Conservation (phyloP, 2,888 invertebrate genomes). For the Micoletzkya japonica region DNA sequence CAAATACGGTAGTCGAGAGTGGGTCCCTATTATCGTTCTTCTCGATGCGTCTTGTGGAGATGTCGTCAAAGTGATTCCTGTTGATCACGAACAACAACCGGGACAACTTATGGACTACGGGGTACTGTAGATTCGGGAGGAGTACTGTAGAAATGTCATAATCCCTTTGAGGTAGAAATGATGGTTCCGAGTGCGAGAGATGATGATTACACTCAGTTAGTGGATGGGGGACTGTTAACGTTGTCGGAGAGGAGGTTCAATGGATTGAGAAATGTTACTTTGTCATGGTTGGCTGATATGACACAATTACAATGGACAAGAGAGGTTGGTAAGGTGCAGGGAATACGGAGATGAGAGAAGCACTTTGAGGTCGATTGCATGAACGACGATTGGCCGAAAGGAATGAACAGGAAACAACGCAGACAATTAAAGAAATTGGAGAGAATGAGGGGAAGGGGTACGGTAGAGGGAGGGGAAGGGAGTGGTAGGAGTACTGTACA, state of each 20-base stretch:
- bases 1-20: too few relatives aligned
- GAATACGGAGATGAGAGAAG: neutral
- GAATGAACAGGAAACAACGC: conserved; percentile 16
- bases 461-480: neutral
- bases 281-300: too few relatives aligned
- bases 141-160: neutral
- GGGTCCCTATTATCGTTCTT: neutral
- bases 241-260: too few relatives aligned
- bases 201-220: neutral
- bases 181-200: neutral
- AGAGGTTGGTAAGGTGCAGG: too few relatives aligned
- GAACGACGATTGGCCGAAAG: conserved; percentile 12
- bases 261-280: too few relatives aligned
- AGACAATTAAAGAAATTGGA: neutral
- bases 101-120: too few relatives aligned
- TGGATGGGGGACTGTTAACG: neutral
- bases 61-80: neutral
- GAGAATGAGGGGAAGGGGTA: neutral
- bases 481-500: too few relatives aligned
- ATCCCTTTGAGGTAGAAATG: neutral
- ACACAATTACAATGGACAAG: too few relatives aligned
- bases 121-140: neutral
- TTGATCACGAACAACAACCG: too few relatives aligned
- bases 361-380: conserved; percentile 2
- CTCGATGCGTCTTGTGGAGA: conserved; percentile 8